Percentiles rank a stretch among this genome's conserved stretches.
Evolutionary conservation across 2,888 invertebrate species (phyloP).

Genomic region (Agrotis segetum): DNA sequence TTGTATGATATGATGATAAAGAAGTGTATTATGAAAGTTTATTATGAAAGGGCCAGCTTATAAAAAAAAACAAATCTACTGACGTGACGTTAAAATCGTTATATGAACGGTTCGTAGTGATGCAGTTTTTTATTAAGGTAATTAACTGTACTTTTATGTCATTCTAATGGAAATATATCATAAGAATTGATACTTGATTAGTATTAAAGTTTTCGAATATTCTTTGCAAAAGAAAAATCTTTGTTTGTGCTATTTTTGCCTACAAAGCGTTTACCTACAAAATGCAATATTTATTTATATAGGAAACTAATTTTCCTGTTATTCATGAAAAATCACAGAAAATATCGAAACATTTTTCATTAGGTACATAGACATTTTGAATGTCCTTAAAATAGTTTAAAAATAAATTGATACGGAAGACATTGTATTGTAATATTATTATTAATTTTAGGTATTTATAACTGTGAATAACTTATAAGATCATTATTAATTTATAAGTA

Average conservation of each 20-base stretch:
- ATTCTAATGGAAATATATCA: not conserved
- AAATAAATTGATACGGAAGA: constrained; percentile 4
- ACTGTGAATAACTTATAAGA: constrained; percentile 18
- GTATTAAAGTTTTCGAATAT: too few species aligned
- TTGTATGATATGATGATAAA: not conserved
- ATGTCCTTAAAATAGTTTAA: constrained; percentile 12
- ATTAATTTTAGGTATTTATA: constrained; percentile 6
- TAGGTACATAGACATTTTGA: constrained; percentile 18
- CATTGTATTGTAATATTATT: not conserved
- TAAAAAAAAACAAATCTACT: too few species aligned
- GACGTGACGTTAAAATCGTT: too few species aligned
- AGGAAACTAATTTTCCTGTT: too few species aligned
- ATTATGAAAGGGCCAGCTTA: too few species aligned
- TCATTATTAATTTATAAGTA: constrained; percentile 12
- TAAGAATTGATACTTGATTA: not conserved
- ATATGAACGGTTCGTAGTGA: too few species aligned
- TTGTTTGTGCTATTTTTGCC: too few species aligned
- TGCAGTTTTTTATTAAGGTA: not conserved
- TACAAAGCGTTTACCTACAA: too few species aligned
- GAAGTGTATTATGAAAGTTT: not conserved
- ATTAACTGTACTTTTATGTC: not conserved
- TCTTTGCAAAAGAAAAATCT: too few species aligned
- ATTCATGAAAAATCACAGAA: not conserved
- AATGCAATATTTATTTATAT: too few species aligned
- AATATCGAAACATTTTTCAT: not conserved